Base-by-base conservation (phyloP, 2,113 vertebrate species). In the Zosterops japonicus region DNA sequence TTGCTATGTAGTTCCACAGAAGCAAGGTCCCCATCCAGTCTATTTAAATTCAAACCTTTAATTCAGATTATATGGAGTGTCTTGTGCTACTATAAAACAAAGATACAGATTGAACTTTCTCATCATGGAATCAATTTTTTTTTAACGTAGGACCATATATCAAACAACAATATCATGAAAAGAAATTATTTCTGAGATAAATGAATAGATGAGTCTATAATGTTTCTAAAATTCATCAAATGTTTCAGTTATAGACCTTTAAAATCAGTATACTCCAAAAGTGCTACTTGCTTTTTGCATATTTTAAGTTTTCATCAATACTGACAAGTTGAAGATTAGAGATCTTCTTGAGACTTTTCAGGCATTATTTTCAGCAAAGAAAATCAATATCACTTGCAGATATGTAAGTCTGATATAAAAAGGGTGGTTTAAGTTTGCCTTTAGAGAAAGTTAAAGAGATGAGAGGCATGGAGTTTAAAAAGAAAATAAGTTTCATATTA, bases 1-100 rank as follows among this genome's bases (percentile, higher is more conserved):
- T 44, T 0, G 0, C 28, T 64, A 24, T 0, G 0, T 39, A 64
- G 21, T 65, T 82, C 15, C 27, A 47, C 31, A 88, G 19, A 80
- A 72, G 6, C 2, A 86, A 79, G 15, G 8, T 52, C 21, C 11
- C 14, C 14, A 6, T 56, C 6, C 24, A 47, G 6, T 28, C 8
- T 23, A 60, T 29, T 47, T 55, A 42, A 64, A 64, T 60, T 69
- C 24, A 83, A 57, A 80, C 3, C 3, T 17, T 52, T 11, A 50
- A 35, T 52, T 83, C 11, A 41, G 3, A 46, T 77, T 68, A 25
- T 77, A 41, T 41, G 6, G 11, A 52, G 28, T 41, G 18, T 41
- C 18, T 65, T 70, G 2, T 42, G 67, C 47, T 61, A 53, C 15
- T 57, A 20, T 33, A 61, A 77, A 87, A 16, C 6, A 68, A 65